A percentile compares a stretch with the other conserved stretches of the same genome.
These are phyloP conservation scores for Trichonephila clavata DNA, from an alignment of 1,140 invertebrate genomes.

Conservation along the genomic window DNA sequence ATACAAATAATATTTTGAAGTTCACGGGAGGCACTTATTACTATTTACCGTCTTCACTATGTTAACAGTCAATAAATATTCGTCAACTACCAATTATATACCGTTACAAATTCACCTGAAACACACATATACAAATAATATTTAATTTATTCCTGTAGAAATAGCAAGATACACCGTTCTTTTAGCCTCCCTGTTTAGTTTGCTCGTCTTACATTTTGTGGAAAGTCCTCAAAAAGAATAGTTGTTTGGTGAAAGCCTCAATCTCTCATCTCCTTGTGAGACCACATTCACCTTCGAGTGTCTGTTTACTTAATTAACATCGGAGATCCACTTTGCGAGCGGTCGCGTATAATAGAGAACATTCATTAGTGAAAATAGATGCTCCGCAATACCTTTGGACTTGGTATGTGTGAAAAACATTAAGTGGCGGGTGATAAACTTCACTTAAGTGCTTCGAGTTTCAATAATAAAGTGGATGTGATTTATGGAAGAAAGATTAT, in stretches of 20 bases:
- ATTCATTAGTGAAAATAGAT: neutral
- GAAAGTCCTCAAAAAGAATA: neutral
- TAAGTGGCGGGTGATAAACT: neutral
- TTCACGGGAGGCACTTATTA: too few relatives aligned
- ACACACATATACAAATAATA: too few relatives aligned
- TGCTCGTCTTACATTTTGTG: neutral
- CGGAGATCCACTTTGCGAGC: neutral
- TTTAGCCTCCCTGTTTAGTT: too few relatives aligned
- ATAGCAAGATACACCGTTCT: too few relatives aligned
- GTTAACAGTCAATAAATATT: too few relatives aligned
- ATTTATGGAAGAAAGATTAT: neutral
- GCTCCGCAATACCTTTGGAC: neutral
- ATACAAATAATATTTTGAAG: too few relatives aligned
- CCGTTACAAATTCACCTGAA: too few relatives aligned
- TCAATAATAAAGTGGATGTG: neutral
- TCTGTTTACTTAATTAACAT: slow-evolving; percentile 5
- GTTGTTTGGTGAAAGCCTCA: neutral
- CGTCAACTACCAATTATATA: too few relatives aligned
- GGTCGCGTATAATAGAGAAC: neutral
- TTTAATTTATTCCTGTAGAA: too few relatives aligned
- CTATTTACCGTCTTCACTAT: too few relatives aligned
- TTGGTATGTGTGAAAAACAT: neutral
- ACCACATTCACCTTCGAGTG: neutral
- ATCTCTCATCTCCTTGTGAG: neutral
- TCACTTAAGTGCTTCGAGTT: too few relatives aligned